A percentile compares a stretch with the other conserved stretches of the same genome.
These are phyloP conservation scores for Acleris emargana DNA, from an alignment of 2,888 invertebrate genomes.

Conservation along the genomic window DNA sequence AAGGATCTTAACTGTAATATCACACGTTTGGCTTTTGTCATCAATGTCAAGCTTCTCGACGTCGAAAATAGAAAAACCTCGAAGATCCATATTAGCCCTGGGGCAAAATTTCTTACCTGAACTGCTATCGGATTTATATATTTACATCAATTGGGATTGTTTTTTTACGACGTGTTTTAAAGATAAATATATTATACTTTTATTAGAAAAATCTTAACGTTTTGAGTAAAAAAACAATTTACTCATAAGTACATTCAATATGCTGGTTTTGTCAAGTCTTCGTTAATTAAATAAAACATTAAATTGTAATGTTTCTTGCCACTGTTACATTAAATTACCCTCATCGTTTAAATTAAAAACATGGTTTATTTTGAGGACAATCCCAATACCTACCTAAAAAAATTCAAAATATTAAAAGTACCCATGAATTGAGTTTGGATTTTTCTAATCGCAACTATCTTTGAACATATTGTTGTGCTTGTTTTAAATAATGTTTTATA, in stretches of 20 bases:
- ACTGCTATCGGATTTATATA: constrained; percentile 60
- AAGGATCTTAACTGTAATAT: constrained; percentile 48
- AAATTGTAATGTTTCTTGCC: too few species aligned
- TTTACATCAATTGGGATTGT: constrained; percentile 44
- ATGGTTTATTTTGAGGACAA: not conserved
- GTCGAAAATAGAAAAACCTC: constrained; percentile 63
- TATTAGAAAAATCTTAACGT: too few species aligned
- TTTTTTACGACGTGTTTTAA: not conserved
- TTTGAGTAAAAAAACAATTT: too few species aligned
- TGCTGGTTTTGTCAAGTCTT: too few species aligned
- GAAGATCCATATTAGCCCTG: constrained; percentile 74
- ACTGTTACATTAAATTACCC: too few species aligned
- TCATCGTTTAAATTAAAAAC: too few species aligned
- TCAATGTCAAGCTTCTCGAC: constrained; percentile 59
- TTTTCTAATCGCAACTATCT: constrained; percentile 50
- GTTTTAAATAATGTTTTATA: constrained; percentile 9
- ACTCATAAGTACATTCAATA: too few species aligned
- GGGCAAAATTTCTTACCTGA: constrained; percentile 70
- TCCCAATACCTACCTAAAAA: not conserved
- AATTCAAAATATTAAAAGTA: not conserved
- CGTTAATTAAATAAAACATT: too few species aligned
- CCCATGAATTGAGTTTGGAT: constrained; percentile 37
- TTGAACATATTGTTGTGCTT: constrained; percentile 57
- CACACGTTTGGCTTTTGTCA: constrained; percentile 65
- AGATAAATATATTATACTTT: too few species aligned